A percentile compares a stretch with the other conserved stretches of the same genome.
These are phyloP conservation scores for Nansenia antarctica DNA, from an alignment of 2,113 vertebrate species.

Conservation along the genomic window DNA sequence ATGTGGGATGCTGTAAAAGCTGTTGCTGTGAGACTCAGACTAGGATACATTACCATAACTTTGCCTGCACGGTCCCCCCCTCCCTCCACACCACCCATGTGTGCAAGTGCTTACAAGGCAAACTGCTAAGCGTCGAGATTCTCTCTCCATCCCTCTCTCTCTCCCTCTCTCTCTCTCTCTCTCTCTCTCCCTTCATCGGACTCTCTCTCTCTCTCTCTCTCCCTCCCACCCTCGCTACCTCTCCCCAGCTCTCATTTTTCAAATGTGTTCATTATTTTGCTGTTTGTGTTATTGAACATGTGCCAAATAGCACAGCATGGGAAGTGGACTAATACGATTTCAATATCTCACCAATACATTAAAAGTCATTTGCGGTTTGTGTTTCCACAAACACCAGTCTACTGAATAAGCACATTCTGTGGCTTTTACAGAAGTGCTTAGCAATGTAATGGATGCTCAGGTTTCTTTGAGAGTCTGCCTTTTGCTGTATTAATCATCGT, in stretches of 20 bases:
- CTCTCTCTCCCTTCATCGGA: conserved; percentile 14
- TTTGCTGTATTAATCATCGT: conserved; percentile 52
- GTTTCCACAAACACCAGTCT: conserved; percentile 9
- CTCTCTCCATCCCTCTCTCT: not conserved
- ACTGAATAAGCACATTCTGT: conserved; percentile 43
- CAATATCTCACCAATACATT: conserved; percentile 56
- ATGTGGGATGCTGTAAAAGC: conserved; percentile 62
- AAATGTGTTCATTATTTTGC: conserved; percentile 70
- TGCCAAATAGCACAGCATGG: conserved; percentile 41
- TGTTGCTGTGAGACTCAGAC: conserved; percentile 51
- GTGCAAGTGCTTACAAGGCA: conserved; percentile 65
- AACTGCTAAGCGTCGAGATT: conserved; percentile 41
- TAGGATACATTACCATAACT: conserved; percentile 72
- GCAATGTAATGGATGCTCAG: conserved; percentile 37
- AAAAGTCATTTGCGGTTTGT: conserved; percentile 10
- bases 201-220: not conserved
- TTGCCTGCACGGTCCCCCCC: conserved; percentile 58
- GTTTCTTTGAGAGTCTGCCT: conserved; percentile 25
- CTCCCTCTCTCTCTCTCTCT: conserved; percentile 3
- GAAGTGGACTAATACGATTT: conserved; percentile 21
- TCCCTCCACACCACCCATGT: conserved; percentile 31
- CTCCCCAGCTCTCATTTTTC: conserved; percentile 33
- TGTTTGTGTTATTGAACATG: conserved; percentile 41
- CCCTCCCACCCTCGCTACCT: not conserved
- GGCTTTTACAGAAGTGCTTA: conserved; percentile 15